phyloP scores from a whole-genome alignment of 2,797 vertebrate genomes.

The Lacerta viridis region DNA sequence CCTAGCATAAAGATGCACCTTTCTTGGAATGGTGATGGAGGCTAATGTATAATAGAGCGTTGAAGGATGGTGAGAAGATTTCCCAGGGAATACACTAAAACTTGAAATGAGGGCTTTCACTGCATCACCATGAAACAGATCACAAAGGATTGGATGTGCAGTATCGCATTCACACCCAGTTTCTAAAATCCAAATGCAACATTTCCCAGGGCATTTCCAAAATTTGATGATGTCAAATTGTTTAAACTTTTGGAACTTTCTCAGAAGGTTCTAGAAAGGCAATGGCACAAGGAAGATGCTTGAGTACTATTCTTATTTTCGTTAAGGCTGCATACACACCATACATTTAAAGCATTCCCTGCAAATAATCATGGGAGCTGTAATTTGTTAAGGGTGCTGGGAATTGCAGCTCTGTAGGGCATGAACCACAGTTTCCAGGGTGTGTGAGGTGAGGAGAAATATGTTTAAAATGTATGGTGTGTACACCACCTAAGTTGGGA shows the following conservation, averaged over 20 bases:
- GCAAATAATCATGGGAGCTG: too few relatives aligned
- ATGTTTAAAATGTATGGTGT: too few relatives aligned
- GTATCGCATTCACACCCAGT: background rate
- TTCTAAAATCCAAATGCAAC: background rate
- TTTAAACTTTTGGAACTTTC: background rate
- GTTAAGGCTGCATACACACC: too few relatives aligned
- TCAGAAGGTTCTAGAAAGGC: background rate
- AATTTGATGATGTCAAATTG: background rate
- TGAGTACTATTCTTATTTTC: background rate
- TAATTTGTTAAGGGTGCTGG: too few relatives aligned
- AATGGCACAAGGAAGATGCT: background rate
- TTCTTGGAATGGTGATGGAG: accelerated
- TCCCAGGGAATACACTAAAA: background rate
- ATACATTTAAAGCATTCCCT: too few relatives aligned
- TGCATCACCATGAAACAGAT: background rate
- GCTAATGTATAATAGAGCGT: background rate
- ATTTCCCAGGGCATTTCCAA: background rate
- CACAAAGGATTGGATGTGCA: background rate
- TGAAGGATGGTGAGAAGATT: background rate
- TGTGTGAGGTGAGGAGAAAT: too few relatives aligned
- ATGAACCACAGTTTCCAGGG: too few relatives aligned
- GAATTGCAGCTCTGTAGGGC: too few relatives aligned
- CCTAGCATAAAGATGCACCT: background rate
- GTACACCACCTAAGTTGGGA: background rate
- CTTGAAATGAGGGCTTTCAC: background rate